Evolutionary conservation across 1,140 invertebrate genomes (phyloP).

Genomic region (Nautilus pompilius): DNA sequence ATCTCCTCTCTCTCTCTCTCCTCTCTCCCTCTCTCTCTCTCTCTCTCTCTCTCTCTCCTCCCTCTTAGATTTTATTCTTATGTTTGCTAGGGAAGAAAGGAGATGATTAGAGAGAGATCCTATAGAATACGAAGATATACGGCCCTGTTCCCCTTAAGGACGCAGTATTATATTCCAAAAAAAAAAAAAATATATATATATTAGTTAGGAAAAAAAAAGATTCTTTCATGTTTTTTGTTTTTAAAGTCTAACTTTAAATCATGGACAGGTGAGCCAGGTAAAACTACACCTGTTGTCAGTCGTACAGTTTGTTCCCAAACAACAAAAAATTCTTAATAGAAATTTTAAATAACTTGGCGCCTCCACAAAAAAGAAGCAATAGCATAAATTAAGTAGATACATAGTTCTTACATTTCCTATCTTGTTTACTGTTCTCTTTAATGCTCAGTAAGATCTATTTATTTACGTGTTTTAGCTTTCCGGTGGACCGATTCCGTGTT

Average conservation of each 20-base stretch:
- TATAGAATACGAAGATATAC: neutral
- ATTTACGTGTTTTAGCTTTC: neutral
- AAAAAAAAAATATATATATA: neutral
- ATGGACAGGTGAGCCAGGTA: too few relatives aligned
- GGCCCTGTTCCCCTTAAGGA: neutral
- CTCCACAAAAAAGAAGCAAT: neutral
- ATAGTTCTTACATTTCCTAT: too few relatives aligned
- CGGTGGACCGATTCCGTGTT: neutral
- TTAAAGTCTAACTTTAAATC: neutral
- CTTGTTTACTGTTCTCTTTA: too few relatives aligned
- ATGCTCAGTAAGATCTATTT: too few relatives aligned
- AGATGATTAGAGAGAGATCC: too few relatives aligned
- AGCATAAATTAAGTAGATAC: too few relatives aligned
- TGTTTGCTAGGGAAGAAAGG: too few relatives aligned
- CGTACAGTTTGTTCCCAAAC: too few relatives aligned
- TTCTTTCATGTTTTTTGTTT: neutral
- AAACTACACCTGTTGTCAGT: too few relatives aligned
- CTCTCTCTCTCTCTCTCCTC: neutral
- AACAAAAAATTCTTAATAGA: too few relatives aligned
- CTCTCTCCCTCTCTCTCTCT: neutral
- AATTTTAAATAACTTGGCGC: neutral
- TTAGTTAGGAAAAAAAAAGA: neutral
- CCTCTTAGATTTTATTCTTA: neutral
- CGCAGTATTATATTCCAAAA: too few relatives aligned
- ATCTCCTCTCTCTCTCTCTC: neutral